These are phyloP conservation scores for Turritopsis dohrnii DNA, from an alignment of 30 jellyfish, hydroid and myxozoan species.

Conservation along the genomic window DNA sequence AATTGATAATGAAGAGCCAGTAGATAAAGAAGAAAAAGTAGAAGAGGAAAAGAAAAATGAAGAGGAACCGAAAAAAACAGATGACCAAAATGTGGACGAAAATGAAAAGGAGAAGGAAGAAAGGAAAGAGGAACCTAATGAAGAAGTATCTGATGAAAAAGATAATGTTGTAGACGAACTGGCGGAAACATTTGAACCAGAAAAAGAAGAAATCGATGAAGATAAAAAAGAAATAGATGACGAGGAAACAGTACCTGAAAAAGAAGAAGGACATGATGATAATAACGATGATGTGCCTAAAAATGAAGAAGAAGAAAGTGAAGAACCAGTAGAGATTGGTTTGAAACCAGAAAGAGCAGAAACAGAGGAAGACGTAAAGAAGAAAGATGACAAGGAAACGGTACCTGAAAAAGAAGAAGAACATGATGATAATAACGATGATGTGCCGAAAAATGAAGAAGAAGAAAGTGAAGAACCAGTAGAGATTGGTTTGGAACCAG, in stretches of 20 bases:
- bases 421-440: not conserved
- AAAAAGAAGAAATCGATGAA: not conserved
- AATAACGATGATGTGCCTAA: not conserved
- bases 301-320: not conserved
- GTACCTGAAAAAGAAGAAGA: too few relatives aligned
- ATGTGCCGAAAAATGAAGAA: not conserved
- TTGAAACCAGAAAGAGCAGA: not conserved
- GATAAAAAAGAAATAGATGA: not conserved
- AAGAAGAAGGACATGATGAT: not conserved
- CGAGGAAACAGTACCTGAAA: too few relatives aligned
- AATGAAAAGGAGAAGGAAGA: not conserved
- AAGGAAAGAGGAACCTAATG: not conserved
- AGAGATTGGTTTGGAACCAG: not conserved
- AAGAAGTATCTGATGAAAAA: not conserved
- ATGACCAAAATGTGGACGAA: not conserved
- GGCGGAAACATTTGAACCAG: not conserved
- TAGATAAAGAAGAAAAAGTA: not conserved
- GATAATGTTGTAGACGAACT: not conserved
- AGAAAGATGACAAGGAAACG: too few relatives aligned
- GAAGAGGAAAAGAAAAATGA: not conserved
- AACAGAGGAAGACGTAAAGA: not conserved
- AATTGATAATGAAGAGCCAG: not conserved
- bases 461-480: constrained; percentile 1
- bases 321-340: not conserved
- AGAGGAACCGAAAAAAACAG: not conserved